Conservation (phyloP, 2,113 vertebrate genomes). For the Platichthys flesus region DNA sequence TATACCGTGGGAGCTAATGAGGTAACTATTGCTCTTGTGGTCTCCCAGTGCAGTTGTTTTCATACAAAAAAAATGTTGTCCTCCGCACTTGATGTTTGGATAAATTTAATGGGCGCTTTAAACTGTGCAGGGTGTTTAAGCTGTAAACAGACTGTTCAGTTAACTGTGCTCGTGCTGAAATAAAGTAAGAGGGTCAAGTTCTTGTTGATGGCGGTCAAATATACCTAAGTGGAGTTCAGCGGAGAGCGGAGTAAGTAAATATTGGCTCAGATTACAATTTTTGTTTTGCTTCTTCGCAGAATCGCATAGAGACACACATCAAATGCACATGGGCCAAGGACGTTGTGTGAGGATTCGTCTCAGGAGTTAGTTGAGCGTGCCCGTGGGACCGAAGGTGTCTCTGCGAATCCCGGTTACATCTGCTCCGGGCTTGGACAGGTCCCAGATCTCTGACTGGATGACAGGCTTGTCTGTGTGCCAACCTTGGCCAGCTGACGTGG, state of each 20-base stretch:
- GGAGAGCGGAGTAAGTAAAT: neutral
- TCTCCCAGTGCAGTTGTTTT: slow-evolving; percentile 22
- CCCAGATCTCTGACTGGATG: slow-evolving; percentile 63
- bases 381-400: slow-evolving; percentile 18
- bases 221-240: neutral
- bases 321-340: slow-evolving; percentile 3
- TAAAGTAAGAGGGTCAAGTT: neutral
- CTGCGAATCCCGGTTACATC: slow-evolving; percentile 63
- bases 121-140: slow-evolving; percentile 5
- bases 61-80: slow-evolving; percentile 22
- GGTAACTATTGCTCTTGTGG: slow-evolving; percentile 30
- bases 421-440: slow-evolving; percentile 64
- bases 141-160: neutral
- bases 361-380: slow-evolving; percentile 7
- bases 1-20: slow-evolving; percentile 39
- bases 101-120: slow-evolving; percentile 10
- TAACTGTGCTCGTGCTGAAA: neutral
- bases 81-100: slow-evolving; percentile 7
- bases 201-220: neutral
- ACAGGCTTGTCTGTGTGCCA: slow-evolving; percentile 67
- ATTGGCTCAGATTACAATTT: neutral
- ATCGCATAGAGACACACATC: neutral
- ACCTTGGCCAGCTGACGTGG: slow-evolving; percentile 59
- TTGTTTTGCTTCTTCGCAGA: neutral
- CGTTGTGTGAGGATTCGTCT: slow-evolving; percentile 36